Evolutionary conservation across 2,797 vertebrate species (phyloP).

Genomic region (Momotus momota): DNA sequence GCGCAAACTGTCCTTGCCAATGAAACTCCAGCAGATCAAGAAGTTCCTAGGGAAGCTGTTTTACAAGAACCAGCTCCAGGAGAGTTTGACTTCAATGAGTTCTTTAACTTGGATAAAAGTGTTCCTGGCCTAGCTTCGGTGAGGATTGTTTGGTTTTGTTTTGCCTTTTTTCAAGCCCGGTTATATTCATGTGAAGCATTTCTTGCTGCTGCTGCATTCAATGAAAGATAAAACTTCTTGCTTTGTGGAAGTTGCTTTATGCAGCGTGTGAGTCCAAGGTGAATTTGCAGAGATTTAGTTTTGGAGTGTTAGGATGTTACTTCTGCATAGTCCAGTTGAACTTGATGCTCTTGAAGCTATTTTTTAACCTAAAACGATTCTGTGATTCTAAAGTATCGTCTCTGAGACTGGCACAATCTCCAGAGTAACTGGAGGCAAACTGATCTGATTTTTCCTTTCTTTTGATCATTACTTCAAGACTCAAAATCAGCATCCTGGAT

Average conservation of each 20-base stretch:
- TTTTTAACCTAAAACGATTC: not conserved
- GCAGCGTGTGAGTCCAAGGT: not conserved
- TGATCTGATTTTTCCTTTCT: not conserved
- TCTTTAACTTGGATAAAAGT: constrained; percentile 97
- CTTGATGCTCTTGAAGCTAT: not conserved
- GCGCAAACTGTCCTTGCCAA: constrained; percentile 72
- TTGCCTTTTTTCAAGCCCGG: not conserved
- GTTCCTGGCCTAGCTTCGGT: constrained; percentile 97
- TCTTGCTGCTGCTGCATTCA: not conserved
- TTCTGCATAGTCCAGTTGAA: not conserved
- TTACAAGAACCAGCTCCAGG: constrained; percentile 89
- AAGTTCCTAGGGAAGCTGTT: constrained; percentile 89
- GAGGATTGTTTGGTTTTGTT: constrained; percentile 74
- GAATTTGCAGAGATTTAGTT: not conserved
- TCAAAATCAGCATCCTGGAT: not conserved
- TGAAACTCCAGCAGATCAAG: constrained; percentile 89
- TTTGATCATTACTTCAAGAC: not conserved
- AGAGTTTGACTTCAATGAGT: constrained; percentile 99
- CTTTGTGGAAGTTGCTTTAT: not conserved
- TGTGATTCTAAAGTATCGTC: not conserved
- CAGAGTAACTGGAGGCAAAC: not conserved
- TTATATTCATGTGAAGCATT: not conserved
- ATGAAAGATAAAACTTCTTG: not conserved
- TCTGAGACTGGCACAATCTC: not conserved
- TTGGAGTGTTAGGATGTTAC: not conserved